phyloP scores from a whole-genome alignment of 2,888 invertebrate species.

The Dione vanillae region DNA sequence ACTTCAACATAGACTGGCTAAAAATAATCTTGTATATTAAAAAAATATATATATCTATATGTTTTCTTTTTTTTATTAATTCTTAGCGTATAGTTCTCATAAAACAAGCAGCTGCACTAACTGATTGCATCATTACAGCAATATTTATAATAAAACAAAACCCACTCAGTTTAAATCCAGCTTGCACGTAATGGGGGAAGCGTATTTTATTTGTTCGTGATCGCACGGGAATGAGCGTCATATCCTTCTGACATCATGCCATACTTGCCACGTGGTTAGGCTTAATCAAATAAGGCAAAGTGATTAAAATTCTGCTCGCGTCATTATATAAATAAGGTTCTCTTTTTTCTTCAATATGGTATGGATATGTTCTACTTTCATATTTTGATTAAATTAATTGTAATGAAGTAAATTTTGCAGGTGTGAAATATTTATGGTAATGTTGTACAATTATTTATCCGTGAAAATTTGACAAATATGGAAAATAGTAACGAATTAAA shows the following conservation, averaged over 20 bases:
- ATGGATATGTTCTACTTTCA: neutral
- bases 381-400: neutral
- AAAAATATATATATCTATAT: too few species aligned
- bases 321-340: neutral
- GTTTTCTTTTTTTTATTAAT: neutral
- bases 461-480: too few species aligned
- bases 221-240: constrained; percentile 62
- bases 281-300: constrained; percentile 31
- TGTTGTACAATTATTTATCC: too few species aligned
- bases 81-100: neutral
- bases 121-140: constrained; percentile 27
- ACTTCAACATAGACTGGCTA: too few species aligned
- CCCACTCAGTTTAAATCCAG: constrained; percentile 42
- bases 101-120: constrained; percentile 15
- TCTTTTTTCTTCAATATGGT: neutral
- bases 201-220: constrained; percentile 45
- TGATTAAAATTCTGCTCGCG: constrained; percentile 6
- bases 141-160: constrained; percentile 39
- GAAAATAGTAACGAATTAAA: too few species aligned
- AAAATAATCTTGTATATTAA: too few species aligned
- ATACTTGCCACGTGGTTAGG: constrained; percentile 49
- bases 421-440: too few species aligned
- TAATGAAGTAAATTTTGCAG: too few species aligned
- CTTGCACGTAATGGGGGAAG: constrained; percentile 40
- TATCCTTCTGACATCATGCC: constrained; percentile 60